Percentiles rank a stretch among this genome's conserved stretches.
Evolutionary conservation across 92 coral and sea anemone genomes (phyloP).

Genomic region (Epizoanthus ramosus): DNA sequence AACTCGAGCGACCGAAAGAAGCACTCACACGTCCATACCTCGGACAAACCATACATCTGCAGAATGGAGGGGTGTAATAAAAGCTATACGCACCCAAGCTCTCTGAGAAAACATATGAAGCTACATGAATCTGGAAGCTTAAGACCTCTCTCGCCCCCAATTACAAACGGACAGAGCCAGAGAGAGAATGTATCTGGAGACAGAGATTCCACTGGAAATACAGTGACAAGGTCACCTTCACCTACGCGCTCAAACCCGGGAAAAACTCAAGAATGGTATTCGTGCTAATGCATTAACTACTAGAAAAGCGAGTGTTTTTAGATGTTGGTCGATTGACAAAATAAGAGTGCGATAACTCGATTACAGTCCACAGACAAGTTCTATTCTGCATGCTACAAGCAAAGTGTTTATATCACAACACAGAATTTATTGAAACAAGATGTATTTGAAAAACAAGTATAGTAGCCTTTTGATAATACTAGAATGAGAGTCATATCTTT

Average conservation of each 20-base stretch:
- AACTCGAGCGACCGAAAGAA: conserved; percentile 99
- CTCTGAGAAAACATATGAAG: conserved; percentile 98
- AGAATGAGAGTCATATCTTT: background rate
- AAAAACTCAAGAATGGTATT: conserved; percentile 79
- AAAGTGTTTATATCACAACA: conserved; percentile 3
- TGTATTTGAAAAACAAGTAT: background rate
- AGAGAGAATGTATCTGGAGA: conserved; percentile 39
- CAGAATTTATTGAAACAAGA: background rate
- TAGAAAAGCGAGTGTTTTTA: background rate
- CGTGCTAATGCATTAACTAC: conserved; percentile 48
- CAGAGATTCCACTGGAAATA: conserved; percentile 64
- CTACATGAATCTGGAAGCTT: conserved; percentile 93
- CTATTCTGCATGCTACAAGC: conserved; percentile 4
- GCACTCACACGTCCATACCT: conserved; percentile 98
- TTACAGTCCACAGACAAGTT: conserved; percentile 4
- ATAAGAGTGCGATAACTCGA: background rate
- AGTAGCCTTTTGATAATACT: background rate
- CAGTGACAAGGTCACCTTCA: conserved; percentile 70
- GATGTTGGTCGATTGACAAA: background rate
- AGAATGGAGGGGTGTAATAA: conserved; percentile 97
- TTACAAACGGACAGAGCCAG: conserved; percentile 80
- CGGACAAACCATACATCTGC: conserved; percentile 99
- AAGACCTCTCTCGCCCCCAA: conserved; percentile 79
- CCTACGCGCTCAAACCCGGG: conserved; percentile 60
- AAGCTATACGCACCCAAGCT: conserved; percentile 99